Evolutionary conservation across 2,888 invertebrate genomes (phyloP).

Genomic region (Campoplex nolae): DNA sequence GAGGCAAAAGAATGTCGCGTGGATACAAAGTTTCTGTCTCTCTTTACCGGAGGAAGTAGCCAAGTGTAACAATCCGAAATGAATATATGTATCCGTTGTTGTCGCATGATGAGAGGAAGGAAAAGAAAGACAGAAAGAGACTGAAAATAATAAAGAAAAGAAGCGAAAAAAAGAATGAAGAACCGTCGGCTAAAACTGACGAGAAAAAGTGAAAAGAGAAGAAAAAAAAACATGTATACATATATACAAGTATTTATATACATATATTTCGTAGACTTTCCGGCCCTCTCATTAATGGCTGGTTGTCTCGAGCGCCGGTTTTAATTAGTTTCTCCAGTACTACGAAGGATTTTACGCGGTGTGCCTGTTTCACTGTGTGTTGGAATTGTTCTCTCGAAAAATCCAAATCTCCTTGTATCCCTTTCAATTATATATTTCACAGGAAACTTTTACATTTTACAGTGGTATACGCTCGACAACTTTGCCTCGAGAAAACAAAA

Average conservation of each 20-base stretch:
- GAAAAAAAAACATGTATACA: constrained; percentile 36
- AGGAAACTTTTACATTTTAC: not conserved
- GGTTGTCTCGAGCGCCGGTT: constrained; percentile 68
- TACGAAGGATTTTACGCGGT: constrained; percentile 59
- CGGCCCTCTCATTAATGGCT: constrained; percentile 68
- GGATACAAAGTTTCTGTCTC: constrained; percentile 8
- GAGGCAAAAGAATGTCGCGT: constrained; percentile 32
- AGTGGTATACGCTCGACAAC: not conserved
- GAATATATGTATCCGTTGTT: constrained; percentile 26
- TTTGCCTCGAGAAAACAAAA: not conserved
- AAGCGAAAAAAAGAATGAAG: constrained; percentile 35
- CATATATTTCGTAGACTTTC: constrained; percentile 49
- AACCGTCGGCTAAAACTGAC: constrained; percentile 43
- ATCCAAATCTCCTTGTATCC: constrained; percentile 43
- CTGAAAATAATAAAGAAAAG: constrained; percentile 20
- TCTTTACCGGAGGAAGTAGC: constrained; percentile 46
- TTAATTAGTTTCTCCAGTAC: constrained; percentile 67
- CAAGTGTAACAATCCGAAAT: constrained; percentile 51
- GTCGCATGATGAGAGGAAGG: constrained; percentile 20
- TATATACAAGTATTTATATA: not conserved
- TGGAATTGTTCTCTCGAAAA: constrained; percentile 57
- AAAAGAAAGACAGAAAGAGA: not conserved
- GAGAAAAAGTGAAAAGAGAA: constrained; percentile 31
- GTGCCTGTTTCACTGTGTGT: constrained; percentile 42
- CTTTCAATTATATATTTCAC: constrained; percentile 27